Evolutionary conservation across 2,888 invertebrate genomes (phyloP).

Genomic region (Crematogaster levior): DNA sequence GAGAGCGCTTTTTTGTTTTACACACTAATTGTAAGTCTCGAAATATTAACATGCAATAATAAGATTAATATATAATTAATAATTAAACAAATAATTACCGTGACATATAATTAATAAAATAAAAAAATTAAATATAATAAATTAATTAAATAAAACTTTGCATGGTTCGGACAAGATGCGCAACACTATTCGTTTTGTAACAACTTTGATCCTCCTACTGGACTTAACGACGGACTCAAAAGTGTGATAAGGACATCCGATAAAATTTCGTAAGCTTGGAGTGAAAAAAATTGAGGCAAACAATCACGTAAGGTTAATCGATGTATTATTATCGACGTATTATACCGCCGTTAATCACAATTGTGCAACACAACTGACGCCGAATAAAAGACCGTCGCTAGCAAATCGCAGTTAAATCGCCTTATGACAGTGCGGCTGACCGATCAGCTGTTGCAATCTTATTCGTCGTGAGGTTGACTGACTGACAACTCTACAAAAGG

Average conservation of each 20-base stretch:
- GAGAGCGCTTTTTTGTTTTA: not conserved
- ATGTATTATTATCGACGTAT: slow-evolving; percentile 46
- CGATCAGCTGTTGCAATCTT: slow-evolving; percentile 74
- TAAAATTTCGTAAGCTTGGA: slow-evolving; percentile 31
- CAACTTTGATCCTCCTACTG: not conserved
- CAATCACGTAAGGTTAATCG: slow-evolving; percentile 45
- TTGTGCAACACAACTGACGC: slow-evolving; percentile 69
- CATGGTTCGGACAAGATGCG: not conserved
- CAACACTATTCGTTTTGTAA: not conserved
- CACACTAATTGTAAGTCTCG: not conserved
- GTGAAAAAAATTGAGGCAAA: not conserved
- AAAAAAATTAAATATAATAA: too few relatives aligned
- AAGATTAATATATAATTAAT: not conserved
- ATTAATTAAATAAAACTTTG: not conserved
- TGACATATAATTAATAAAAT: not conserved
- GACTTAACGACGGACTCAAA: not conserved
- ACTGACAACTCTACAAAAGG: slow-evolving; percentile 77
- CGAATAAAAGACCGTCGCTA: slow-evolving; percentile 66
- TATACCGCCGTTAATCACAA: slow-evolving; percentile 60
- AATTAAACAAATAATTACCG: not conserved
- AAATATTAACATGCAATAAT: not conserved
- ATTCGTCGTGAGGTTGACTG: slow-evolving; percentile 66
- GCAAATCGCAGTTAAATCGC: slow-evolving; percentile 58
- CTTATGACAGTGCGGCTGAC: slow-evolving; percentile 73
- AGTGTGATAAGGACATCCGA: slow-evolving; percentile 26